Percentiles rank a stretch among this genome's conserved stretches.
Evolutionary conservation across 2,888 invertebrate species (phyloP).

Genomic region (Trissolcus japonicus): DNA sequence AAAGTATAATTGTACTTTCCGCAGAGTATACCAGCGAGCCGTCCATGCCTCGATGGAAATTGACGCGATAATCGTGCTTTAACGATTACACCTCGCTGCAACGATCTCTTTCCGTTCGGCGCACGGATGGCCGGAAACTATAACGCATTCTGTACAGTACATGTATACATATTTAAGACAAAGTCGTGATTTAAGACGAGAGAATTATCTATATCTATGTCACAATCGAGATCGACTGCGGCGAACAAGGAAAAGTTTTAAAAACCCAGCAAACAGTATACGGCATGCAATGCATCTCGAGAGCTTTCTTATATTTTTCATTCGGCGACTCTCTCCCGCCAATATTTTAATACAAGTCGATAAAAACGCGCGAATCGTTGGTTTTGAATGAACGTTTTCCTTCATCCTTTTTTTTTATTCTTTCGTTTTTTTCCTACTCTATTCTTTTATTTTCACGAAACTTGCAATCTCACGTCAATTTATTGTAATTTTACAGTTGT

Average conservation of each 20-base stretch:
- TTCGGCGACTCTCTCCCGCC: constrained; percentile 18
- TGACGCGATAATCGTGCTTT: not conserved
- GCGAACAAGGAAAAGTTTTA: constrained; percentile 56
- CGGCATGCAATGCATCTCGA: constrained; percentile 33
- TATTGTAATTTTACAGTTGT: not conserved
- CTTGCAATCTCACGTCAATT: constrained; percentile 4
- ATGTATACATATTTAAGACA: constrained; percentile 52
- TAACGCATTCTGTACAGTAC: constrained; percentile 40
- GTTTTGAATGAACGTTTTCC: constrained; percentile 21
- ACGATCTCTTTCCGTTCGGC: not conserved
- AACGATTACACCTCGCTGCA: not conserved
- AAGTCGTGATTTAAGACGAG: constrained; percentile 47
- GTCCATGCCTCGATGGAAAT: constrained; percentile 11
- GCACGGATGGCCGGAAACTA: constrained; percentile 23
- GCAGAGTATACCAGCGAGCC: constrained; percentile 18
- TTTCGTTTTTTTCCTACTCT: not conserved
- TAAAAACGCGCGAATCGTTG: constrained; percentile 28
- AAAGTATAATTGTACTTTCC: constrained; percentile 10
- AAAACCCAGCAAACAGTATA: constrained; percentile 47
- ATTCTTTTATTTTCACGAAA: not conserved
- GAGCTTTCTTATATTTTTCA: constrained; percentile 21
- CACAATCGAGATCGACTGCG: constrained; percentile 30
- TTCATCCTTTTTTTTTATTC: constrained; percentile 6
- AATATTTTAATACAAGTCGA: constrained; percentile 22
- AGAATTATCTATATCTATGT: constrained; percentile 42